phyloP scores from a whole-genome alignment of 2,888 invertebrate species.

The Eubasilissa splendida region DNA sequence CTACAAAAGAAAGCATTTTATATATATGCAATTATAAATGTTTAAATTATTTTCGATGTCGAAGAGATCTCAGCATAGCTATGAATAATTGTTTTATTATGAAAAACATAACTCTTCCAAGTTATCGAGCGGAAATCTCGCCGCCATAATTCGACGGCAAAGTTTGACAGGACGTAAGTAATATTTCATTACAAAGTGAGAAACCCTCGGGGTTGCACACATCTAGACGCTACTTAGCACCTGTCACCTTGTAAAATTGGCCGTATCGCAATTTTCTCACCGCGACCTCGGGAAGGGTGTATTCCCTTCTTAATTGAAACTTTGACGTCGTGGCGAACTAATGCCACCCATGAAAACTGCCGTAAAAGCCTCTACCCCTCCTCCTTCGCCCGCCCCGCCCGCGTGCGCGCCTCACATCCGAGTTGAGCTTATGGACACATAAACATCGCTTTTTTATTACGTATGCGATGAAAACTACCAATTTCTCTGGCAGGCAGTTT shows the following conservation, averaged over 20 bases:
- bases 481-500: not conserved
- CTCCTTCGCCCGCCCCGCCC: too few relatives aligned
- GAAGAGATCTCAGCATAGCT: too few relatives aligned
- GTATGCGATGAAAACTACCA: not conserved
- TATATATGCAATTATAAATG: too few relatives aligned
- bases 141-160: not conserved
- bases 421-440: conserved; percentile 16
- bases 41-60: too few relatives aligned
- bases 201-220: conserved; percentile 23
- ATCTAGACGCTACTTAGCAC: conserved; percentile 31
- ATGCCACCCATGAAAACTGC: conserved; percentile 46
- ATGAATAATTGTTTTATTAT: too few relatives aligned
- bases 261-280: conserved; percentile 29
- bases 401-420: not conserved
- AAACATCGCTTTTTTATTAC: conserved; percentile 20
- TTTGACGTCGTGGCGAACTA: conserved; percentile 51
- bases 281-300: conserved; percentile 21
- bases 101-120: too few relatives aligned
- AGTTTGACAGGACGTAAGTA: conserved; percentile 20
- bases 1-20: too few relatives aligned
- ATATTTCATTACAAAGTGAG: conserved; percentile 31
- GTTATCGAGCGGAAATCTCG: too few relatives aligned
- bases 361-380: conserved; percentile 28
- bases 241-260: conserved; percentile 34
- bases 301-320: conserved; percentile 55